Base-by-base conservation (phyloP, 1,140 invertebrate genomes). In the Dufourea novaeangliae region DNA sequence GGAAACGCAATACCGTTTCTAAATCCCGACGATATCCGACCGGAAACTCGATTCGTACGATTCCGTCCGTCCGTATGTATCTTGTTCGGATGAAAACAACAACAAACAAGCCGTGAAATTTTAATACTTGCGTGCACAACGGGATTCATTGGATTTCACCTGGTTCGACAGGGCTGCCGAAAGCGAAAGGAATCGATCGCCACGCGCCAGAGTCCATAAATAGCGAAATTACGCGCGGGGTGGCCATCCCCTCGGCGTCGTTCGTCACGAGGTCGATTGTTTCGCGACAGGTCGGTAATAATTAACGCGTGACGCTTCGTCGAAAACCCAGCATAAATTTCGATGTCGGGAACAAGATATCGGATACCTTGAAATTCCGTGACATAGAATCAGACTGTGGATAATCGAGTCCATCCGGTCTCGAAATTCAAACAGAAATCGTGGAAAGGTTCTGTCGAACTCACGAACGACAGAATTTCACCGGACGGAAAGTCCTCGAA, bases 101-200 rank as follows among this genome's bases (percentile, higher is more conserved):
- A 52, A 37, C 32, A 29, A 32, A 20, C 32, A 29, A 32, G 11
- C 27, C 66, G 50, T 54, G 63, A 44, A 66, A 66, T 17, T 66
- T 66, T 66, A 50, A 66, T 32, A 27, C 41, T 14, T 46, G 63
- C 27, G 59, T n/a, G 62, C 17, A 10, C n/a, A n/a, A n/a, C 32
- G 12, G 7, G 34, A 50, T 54, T 68, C 66, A 56, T 56, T 39
- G 32, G 46, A 37, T 68, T 68, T 56, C 75, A 27, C 27, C 37
- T 22, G 34, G n/a, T n/a, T n/a, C n/a, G n/a, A n/a, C n/a, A 17
- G 57, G 12, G 39, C 25, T 59, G 34, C 32, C 74, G 79, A 80
- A 78, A 80, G 79, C 64, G 75, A 80, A 80, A 80, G 34, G 61
- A 29, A 32, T 56, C 32, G 68, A 78, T 78, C 75, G 75, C 44